A percentile compares a stretch with the other conserved stretches of the same genome.
phyloP scores from a whole-genome alignment of 2,113 vertebrate genomes.

The Hyaena hyaena region DNA sequence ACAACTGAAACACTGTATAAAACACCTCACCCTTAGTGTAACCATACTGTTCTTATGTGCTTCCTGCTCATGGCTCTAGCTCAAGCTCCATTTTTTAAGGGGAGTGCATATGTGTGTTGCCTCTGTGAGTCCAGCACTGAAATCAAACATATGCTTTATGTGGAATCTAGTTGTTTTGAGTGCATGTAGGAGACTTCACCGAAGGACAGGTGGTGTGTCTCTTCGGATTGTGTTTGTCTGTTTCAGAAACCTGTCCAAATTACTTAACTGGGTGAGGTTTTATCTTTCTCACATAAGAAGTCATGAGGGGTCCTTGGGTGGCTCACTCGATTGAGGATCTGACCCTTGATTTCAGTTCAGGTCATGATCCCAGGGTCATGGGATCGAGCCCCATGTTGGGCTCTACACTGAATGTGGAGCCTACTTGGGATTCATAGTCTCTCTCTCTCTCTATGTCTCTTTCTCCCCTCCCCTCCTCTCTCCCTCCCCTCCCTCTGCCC shows the following conservation, averaged over 20 bases:
- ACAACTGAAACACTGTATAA: neutral
- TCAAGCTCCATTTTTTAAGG: neutral
- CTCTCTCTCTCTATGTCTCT: no score
- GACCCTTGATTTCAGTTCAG: no score
- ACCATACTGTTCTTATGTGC: neutral
- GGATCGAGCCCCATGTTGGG: no score
- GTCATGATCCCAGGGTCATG: no score
- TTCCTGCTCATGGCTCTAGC: neutral
- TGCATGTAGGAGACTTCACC: neutral
- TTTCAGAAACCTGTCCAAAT: neutral
- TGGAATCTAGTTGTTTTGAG: neutral
- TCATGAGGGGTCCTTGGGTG: no score
- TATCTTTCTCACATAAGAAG: neutral
- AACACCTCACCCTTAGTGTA: neutral
- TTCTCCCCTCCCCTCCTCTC: no score
- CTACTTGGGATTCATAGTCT: no score
- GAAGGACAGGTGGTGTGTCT: neutral
- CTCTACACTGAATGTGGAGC: no score
- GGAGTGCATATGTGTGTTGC: neutral
- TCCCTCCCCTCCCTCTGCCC: fast-evolving
- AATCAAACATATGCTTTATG: neutral
- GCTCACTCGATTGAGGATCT: no score
- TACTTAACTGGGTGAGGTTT: neutral
- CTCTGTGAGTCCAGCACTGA: neutral
- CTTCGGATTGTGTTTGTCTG: neutral